These are phyloP conservation scores for Balaenoptera acutorostrata DNA, from an alignment of 2,113 vertebrate genomes.

Conservation along the genomic window DNA sequence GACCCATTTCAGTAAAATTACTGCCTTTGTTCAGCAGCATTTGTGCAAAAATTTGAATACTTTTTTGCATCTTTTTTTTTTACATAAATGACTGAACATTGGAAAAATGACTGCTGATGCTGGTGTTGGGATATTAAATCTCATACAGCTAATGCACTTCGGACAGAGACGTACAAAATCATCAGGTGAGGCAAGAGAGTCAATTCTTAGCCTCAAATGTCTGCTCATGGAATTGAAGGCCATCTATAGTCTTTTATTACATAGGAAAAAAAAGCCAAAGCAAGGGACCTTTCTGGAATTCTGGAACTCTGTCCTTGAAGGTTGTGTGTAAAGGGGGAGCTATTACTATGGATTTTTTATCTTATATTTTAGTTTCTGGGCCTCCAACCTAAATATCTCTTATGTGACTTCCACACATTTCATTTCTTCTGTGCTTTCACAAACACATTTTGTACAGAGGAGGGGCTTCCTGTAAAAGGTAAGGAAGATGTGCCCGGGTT, in stretches of 20 bases:
- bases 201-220: neutral
- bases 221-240: neutral
- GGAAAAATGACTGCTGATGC: neutral
- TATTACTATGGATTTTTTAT: neutral
- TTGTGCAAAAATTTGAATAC: slow-evolving; percentile 16
- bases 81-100: neutral
- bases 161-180: neutral
- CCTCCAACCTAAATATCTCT: neutral
- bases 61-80: neutral
- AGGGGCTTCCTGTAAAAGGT: neutral
- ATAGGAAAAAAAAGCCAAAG: neutral
- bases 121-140: neutral
- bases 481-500: neutral
- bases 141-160: neutral
- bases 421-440: neutral
- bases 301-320: neutral
- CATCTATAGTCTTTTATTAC: neutral
- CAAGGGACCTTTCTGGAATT: neutral
- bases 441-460: neutral
- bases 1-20: neutral
- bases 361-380: neutral
- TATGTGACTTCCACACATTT: neutral
- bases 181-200: neutral
- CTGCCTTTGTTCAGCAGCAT: neutral
- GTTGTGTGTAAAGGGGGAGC: neutral